Base-by-base conservation (phyloP, 1,140 invertebrate genomes). In the Drosophila ercepeae region DNA sequence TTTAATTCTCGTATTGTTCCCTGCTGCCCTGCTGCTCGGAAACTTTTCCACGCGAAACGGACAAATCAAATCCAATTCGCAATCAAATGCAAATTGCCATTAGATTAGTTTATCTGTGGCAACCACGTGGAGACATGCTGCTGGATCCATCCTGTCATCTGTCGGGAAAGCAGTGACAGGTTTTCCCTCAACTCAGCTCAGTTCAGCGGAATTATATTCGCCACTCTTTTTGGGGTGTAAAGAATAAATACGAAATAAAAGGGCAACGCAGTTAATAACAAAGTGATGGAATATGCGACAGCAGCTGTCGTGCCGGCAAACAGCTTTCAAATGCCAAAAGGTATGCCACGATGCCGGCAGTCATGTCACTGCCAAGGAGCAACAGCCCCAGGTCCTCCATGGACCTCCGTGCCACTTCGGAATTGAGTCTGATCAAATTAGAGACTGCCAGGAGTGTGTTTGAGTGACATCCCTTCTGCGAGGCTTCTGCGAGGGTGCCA, bases 61-160 rank as follows among this genome's bases (percentile, higher is more conserved):
- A 51, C 57, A 75, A 86, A 86, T 86, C 81, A 81, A 86, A 86
- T 86, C 72, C 72, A 74, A 86, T 74, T 86, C 59, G 81, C 81
- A 86, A 86, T 86, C 82, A 86, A 86, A 86, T 86, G 82, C 82
- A 86, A 86, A 86, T 88, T 82, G 82, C 52, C 79, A 88, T 88
- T 88, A 88, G 82, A 86, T 86, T 86, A 88, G 82, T 88, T 86
- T 88, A 71, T 88, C 81, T 86, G 71, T 41, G 71, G 81, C 63
- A 58, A 53, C 36, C 42, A 42, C 50, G 54, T 39, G 36, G 41
- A 55, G 57, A 48, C 34, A 44, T 59, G 70, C 45, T 49, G 29
- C 8, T 9, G 9, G 29, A 64, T 64, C 34, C 57, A 55, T 54
- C 59, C 70, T 65, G 63, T 83, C 81, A 86, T 65, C 72, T 86